Conservation (phyloP, 2,797 vertebrate species). For the Chanos chanos region DNA sequence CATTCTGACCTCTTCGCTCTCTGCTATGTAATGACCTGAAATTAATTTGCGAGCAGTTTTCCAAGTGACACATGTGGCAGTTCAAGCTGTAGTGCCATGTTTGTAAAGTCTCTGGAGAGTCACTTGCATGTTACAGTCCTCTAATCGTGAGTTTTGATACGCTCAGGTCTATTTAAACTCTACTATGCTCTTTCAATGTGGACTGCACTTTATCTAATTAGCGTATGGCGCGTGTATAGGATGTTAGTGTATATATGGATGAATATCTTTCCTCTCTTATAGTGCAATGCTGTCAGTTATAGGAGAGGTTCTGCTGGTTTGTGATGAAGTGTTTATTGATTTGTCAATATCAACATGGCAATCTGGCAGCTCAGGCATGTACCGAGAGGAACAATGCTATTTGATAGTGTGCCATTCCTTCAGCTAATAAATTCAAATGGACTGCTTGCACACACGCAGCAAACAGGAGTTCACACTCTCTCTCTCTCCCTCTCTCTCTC, state of each 20-base stretch:
- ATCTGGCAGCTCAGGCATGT: constrained; percentile 29
- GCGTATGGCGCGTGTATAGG: too few relatives aligned
- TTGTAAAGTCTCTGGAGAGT: too few relatives aligned
- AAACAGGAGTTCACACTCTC: neutral
- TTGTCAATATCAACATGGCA: constrained; percentile 36
- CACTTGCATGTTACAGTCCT: too few relatives aligned
- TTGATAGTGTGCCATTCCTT: constrained; percentile 37
- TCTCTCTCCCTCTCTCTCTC: neutral
- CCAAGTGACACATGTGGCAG: too few relatives aligned
- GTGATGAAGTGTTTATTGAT: constrained; percentile 51
- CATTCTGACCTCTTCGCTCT: neutral
- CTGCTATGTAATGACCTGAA: constrained; percentile 21
- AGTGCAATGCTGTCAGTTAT: constrained; percentile 33
- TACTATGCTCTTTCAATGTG: too few relatives aligned
- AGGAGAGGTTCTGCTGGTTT: constrained; percentile 30
- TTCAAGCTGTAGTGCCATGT: too few relatives aligned
- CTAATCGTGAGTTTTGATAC: too few relatives aligned
- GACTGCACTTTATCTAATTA: too few relatives aligned
- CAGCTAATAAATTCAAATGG: constrained; percentile 37
- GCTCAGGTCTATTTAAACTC: too few relatives aligned
- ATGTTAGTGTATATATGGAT: too few relatives aligned
- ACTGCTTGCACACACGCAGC: constrained; percentile 12
- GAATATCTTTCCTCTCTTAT: too few relatives aligned
- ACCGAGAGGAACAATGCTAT: constrained; percentile 36
- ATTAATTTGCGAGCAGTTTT: constrained; percentile 2